Evolutionary conservation across 2,797 vertebrate genomes (phyloP), one percentile per base, ranked within the genome.

Genomic region (Amphiprion clarkii): DNA sequence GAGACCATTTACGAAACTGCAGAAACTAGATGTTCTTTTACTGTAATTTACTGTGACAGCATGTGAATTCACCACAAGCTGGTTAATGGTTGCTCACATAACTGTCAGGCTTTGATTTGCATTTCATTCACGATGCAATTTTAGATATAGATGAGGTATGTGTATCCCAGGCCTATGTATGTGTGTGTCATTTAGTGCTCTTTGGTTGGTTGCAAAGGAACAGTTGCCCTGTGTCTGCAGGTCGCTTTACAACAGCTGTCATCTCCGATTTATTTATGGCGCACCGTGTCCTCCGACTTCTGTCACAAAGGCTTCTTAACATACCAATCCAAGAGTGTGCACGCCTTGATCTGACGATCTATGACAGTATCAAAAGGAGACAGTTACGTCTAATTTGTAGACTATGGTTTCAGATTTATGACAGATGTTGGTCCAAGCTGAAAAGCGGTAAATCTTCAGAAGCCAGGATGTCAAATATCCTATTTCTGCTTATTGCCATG

Each of bases 331-430:
- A 51, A 64, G 73, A 69, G 59, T 2, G 12, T 2, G 61, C 46
- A n/a, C 1, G 80, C 36, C 79, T 69, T 52, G 52, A 64, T 89
- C 77, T 74, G 77, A 89, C 63, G 67, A 68, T 61, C 66, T 71
- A 67, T 16, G 44, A 74, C 80, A 10, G 68, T 49, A 86, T 88
- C 75, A 78, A 88, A 89, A 82, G 51, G 55, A 81, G 63, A 86
- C 71, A 73, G 44, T 62, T 54, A 79, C n/a, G 76, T 67, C 70
- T 87, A 76, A 87, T 87, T 91, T 84, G 66, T 82, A 71, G 60
- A 83, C 71, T 73, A 60, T 3, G 14, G 83, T 88, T 90, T 89
- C 71, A 86, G 81, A 89, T 89, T 88, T 55, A 85, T 79, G 87
- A 84, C 89, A 91, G 87, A 92, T 83, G 87, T 74, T 68, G 81